Evolutionary conservation across 2,113 vertebrate species (phyloP).

Genomic region (Erinaceus europaeus): DNA sequence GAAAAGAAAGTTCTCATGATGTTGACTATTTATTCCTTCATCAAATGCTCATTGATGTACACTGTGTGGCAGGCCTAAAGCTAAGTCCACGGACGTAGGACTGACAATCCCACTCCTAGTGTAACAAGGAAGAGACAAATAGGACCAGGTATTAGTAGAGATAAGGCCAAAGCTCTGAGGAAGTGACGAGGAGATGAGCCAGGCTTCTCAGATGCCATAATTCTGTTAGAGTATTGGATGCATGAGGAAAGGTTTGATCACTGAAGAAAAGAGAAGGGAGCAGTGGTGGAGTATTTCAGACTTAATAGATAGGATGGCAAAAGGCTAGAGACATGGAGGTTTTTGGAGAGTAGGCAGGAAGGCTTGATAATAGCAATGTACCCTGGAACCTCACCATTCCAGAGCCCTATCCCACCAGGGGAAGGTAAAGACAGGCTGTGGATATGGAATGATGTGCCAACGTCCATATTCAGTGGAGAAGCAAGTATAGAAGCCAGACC

Average conservation of each 20-base stretch:
- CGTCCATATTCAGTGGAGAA: too few species aligned
- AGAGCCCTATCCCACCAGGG: too few species aligned
- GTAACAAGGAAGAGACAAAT: background rate
- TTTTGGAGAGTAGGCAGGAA: background rate
- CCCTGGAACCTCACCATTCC: too few species aligned
- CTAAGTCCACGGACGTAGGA: background rate
- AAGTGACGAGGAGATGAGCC: background rate
- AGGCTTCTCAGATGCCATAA: background rate
- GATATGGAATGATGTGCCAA: too few species aligned
- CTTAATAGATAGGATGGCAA: background rate
- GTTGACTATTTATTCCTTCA: background rate
- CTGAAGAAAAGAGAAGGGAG: background rate
- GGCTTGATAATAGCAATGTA: background rate
- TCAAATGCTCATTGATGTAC: background rate
- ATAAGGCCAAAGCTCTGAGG: background rate
- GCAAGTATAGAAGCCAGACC: too few species aligned
- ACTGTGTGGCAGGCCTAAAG: background rate
- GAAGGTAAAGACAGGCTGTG: too few species aligned
- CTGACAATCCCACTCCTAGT: background rate
- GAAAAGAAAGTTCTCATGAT: background rate
- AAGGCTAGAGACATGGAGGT: background rate
- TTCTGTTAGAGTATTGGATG: background rate
- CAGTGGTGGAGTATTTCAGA: background rate
- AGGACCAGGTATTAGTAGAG: background rate
- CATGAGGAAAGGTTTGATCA: background rate